Percentiles rank a stretch among this genome's conserved stretches.
Evolutionary conservation across 2,797 vertebrate species (phyloP).

Genomic region (Meda fulgida): DNA sequence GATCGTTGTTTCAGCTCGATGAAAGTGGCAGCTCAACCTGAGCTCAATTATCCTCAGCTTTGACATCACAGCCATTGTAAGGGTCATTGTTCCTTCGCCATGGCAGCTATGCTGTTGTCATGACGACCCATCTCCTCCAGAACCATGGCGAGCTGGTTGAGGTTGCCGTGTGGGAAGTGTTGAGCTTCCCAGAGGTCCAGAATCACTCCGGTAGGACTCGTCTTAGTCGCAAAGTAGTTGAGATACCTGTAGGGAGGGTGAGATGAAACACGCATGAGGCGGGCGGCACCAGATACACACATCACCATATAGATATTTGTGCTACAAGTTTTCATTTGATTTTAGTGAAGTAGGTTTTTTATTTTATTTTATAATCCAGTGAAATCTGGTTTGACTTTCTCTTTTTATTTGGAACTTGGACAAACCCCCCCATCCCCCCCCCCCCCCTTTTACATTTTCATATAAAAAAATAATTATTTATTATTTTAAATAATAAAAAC

Average conservation of each 20-base stretch:
- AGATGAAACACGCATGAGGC: not conserved
- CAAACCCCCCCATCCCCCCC: too few species aligned
- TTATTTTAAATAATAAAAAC: too few species aligned
- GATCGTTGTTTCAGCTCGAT: not conserved
- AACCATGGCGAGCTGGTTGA: slow-evolving; percentile 91
- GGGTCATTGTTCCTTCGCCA: slow-evolving; percentile 87
- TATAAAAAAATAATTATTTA: too few species aligned
- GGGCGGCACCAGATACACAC: too few species aligned
- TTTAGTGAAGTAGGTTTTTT: not conserved
- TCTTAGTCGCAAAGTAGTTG: slow-evolving; percentile 98
- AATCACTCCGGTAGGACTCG: slow-evolving; percentile 95
- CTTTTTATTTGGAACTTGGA: not conserved
- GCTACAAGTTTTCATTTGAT: not conserved
- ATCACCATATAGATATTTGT: not conserved
- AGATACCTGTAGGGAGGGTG: slow-evolving; percentile 83
- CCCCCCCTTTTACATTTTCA: too few species aligned
- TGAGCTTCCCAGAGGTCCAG: slow-evolving; percentile 98
- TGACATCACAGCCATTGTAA: not conserved
- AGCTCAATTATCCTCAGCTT: slow-evolving; percentile 50
- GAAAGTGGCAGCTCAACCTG: not conserved
- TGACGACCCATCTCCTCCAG: slow-evolving; percentile 98
- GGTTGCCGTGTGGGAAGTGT: slow-evolving; percentile 96
- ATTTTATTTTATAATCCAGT: not conserved
- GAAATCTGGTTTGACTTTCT: not conserved
- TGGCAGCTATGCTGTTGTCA: slow-evolving; percentile 84